Evolutionary conservation across 2,797 vertebrate species (phyloP), one percentile per base, ranked within the genome.

Genomic region (Presbytis comata): DNA sequence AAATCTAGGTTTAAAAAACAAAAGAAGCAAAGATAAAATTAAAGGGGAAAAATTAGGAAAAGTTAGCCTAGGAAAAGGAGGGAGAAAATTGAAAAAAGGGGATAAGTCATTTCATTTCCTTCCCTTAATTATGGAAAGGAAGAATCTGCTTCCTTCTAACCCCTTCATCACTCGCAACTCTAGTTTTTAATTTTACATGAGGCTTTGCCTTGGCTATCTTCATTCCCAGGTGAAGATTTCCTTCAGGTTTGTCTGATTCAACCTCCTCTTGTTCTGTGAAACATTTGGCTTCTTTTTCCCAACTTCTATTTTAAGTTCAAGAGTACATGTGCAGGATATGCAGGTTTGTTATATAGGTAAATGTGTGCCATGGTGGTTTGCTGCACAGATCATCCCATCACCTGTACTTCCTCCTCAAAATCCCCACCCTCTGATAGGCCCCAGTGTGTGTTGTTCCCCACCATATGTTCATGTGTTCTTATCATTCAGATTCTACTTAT

Each of bases 1-100:
- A 84, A 97, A 86, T 41, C 22, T 8, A 93, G 21, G 33, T 83
- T 96, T 67, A 44, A 91, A 46, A 94, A 79, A 50, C 10, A 57
- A 44, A 75, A 89, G 36, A 87, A 89, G 13, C 17, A 92, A 79
- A 75, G 57, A 46, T 6, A 78, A 36, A 7, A 11, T 83, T 59
- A 87, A 87, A 22, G 21, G 2, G 30, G 22, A 36, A 94, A 75
- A 61, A 53, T 6, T 50, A 41, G 33, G 39, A 64, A 81, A 93
- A 93, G 28, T 78, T 28, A 75, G 28, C 50, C 53, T 30, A 28
- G 41, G 41, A 44, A 44, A 59, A 26, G 28, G 22, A 70, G 24
- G 10, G 9, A 85, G 53, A 61, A 64, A 50, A 16, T 36, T 55
- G 57, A 46, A 48, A 67, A 67, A 95, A 70, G 2, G 24, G 39